These are phyloP conservation scores for Drosophila kepulauana DNA, from an alignment of 1,140 invertebrate species.

Conservation along the genomic window DNA sequence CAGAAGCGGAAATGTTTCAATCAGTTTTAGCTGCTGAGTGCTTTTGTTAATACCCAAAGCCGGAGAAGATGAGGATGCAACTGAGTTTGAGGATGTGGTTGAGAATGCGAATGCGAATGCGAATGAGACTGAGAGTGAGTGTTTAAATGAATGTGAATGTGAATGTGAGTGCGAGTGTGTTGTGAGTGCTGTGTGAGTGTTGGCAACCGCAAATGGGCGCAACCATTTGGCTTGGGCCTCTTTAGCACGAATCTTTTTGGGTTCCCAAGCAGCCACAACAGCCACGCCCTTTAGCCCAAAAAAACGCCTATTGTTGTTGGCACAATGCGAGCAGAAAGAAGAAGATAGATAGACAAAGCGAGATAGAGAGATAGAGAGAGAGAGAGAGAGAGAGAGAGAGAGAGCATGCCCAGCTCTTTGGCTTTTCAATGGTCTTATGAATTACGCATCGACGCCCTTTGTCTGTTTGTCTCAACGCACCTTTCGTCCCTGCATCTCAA, in stretches of 20 bases:
- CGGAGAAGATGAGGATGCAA: background rate
- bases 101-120: conserved; percentile 6
- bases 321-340: conserved; percentile 3
- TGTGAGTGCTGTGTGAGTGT: conserved; percentile 11
- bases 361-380: background rate
- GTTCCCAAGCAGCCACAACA: conserved; percentile 60
- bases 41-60: conserved; percentile 69
- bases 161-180: conserved; percentile 16
- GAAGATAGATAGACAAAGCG: conserved; percentile 31
- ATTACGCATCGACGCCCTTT: conserved; percentile 77
- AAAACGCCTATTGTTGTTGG: conserved; percentile 39
- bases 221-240: conserved; percentile 51
- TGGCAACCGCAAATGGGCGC: conserved; percentile 46
- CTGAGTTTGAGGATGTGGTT: conserved; percentile 11
- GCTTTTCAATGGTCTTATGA: conserved; percentile 80
- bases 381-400: background rate
- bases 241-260: conserved; percentile 55
- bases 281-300: conserved; percentile 55
- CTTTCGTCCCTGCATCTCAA: conserved; percentile 48
- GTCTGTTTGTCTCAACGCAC: conserved; percentile 24
- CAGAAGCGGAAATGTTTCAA: conserved; percentile 76
- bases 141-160: conserved; percentile 7
- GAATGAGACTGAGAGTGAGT: conserved; percentile 28
- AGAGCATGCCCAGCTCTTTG: conserved; percentile 27
- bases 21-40: conserved; percentile 68